A percentile compares a stretch with the other conserved stretches of the same genome.
Evolutionary conservation across 2,888 invertebrate species (phyloP).

Genomic region (Priocnemis perturbator): DNA sequence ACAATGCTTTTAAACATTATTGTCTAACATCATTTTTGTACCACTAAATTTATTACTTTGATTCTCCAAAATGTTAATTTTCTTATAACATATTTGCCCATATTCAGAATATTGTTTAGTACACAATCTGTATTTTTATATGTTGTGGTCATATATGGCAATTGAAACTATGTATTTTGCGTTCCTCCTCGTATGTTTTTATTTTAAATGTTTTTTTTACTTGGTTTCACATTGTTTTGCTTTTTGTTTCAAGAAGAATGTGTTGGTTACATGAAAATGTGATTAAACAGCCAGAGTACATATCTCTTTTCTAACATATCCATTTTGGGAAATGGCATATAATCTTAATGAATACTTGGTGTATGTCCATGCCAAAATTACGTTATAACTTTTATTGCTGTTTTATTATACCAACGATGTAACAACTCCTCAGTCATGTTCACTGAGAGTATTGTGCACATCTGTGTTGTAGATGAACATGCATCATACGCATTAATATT

Average conservation of each 20-base stretch:
- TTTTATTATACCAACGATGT: constrained; percentile 34
- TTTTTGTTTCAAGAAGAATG: constrained; percentile 40
- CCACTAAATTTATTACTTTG: constrained; percentile 69
- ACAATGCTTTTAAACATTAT: constrained; percentile 75
- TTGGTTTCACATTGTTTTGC: constrained; percentile 42
- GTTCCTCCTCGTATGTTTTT: constrained; percentile 42
- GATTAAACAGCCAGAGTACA: constrained; percentile 50
- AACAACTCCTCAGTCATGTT: constrained; percentile 18
- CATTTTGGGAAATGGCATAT: constrained; percentile 29
- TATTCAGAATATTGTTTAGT: constrained; percentile 31
- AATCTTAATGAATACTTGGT: constrained; percentile 16
- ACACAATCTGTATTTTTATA: constrained; percentile 25
- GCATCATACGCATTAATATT: no score
- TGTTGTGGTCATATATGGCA: constrained; percentile 23
- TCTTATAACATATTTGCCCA: constrained; percentile 44
- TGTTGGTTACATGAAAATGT: constrained; percentile 26
- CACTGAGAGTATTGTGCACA: constrained; percentile 19
- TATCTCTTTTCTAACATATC: constrained; percentile 68
- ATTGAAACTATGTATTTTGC: constrained; percentile 31
- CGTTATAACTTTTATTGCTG: constrained; percentile 22
- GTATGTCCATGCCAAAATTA: constrained; percentile 27
- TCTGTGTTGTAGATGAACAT: no score
- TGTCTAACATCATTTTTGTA: constrained; percentile 74
- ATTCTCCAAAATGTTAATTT: constrained; percentile 51
- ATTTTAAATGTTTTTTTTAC: constrained; percentile 35